phyloP scores from a whole-genome alignment of 2,888 invertebrate species.

The Cylindroiulus punctatus region DNA sequence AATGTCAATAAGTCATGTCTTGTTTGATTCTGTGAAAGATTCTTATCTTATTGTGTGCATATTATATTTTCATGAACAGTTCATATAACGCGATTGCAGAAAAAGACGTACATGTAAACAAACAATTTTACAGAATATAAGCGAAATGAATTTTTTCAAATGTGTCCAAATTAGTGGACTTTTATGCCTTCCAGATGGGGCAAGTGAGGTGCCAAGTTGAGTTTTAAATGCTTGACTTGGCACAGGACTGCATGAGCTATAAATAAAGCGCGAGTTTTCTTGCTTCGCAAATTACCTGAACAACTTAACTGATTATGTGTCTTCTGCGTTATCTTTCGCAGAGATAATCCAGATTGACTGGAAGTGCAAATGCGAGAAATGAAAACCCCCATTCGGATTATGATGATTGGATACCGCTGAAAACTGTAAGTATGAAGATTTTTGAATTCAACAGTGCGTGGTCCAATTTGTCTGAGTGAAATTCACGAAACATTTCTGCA shows the following conservation, averaged over 20 bases:
- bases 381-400: not conserved
- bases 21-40: too few species aligned
- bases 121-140: too few species aligned
- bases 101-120: too few species aligned
- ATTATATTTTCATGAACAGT: too few species aligned
- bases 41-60: too few species aligned
- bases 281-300: not conserved
- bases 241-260: not conserved
- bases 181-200: not conserved
- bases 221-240: not conserved
- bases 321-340: not conserved
- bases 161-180: too few species aligned
- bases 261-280: not conserved
- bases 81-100: too few species aligned
- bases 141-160: too few species aligned
- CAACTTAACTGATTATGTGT: not conserved
- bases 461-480: too few species aligned
- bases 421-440: not conserved
- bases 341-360: not conserved
- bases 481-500: too few species aligned
- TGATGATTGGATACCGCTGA: conserved; percentile 13
- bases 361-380: not conserved
- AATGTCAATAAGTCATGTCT: too few species aligned
- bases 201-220: not conserved
- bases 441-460: not conserved